Evolutionary conservation across 2,888 invertebrate genomes (phyloP), one percentile per base, ranked within the genome.

Genomic region (Meteorus colon): DNA sequence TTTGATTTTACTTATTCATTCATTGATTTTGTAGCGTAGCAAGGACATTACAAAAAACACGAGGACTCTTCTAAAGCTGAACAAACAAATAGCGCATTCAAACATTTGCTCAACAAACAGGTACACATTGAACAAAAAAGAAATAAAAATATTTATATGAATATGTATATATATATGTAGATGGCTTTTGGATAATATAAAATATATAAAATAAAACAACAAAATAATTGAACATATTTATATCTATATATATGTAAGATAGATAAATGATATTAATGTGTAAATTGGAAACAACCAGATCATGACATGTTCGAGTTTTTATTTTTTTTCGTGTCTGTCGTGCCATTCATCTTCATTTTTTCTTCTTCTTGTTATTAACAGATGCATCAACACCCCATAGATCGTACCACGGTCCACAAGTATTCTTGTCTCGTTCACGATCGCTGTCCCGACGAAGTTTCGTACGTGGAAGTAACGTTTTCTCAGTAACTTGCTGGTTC

Each of bases 321-420:
- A 27, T 34, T 51, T 51, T 24, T 45, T 41, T 12, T 60, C 29
- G 8, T 29, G 51, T 27, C 45, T 45, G 24, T 62, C n/a, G 41
- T 59, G 41, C 19, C 55, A 19, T 45, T 27, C 51, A 31, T 31
- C n/a, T 24, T 65, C 41, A 60, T 72, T 75, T 70, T 45, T 87
- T 86, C 81, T 88, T 88, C 78, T 89, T 89, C 79, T 91, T 92
- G 85, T 92, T 92, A 87, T 91, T 91, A 83, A 94, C 93, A 41
- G 94, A 93, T 60, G 93, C 92, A 89, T 95, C 95, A 75, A 93
- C 91, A 41, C 94, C 96, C 96, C 96, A 96, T 79, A 96, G 92
- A 90, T 96, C 96, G 86, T 96, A 96, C 96, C 96, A 96, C 0
- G 96, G 96, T 0, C 96, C 96, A 87, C 95, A 96, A 81, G 94